Conservation (phyloP, 1,140 invertebrate species). For the Lordiphosa clarofinis region DNA sequence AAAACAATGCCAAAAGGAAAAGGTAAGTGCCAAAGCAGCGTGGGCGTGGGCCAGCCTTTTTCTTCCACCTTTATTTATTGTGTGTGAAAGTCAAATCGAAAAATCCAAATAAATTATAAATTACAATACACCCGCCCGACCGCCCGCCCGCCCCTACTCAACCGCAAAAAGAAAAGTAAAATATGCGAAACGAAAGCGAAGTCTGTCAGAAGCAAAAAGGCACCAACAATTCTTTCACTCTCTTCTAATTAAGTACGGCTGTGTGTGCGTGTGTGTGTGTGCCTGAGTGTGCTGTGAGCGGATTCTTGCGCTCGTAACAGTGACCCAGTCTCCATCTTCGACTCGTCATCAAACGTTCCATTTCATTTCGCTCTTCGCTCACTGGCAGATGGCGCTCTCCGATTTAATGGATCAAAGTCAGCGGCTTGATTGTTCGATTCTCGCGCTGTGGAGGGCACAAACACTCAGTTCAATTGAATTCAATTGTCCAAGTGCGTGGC, state of each 20-base stretch:
- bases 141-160: neutral
- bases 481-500: constrained; percentile 69
- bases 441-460: constrained; percentile 16
- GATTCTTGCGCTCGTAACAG: constrained; percentile 67
- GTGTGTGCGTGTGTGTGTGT: constrained; percentile 26
- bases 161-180: constrained; percentile 43
- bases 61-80: constrained; percentile 6
- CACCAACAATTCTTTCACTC: constrained; percentile 49
- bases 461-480: constrained; percentile 64
- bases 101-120: constrained; percentile 62
- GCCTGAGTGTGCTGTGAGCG: constrained; percentile 18
- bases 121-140: constrained; percentile 29
- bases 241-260: constrained; percentile 47
- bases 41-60: constrained; percentile 40
- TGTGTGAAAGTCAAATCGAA: constrained; percentile 64
- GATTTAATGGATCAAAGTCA: constrained; percentile 45
- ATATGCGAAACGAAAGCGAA: constrained; percentile 72
- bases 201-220: constrained; percentile 50
- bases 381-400: constrained; percentile 10
- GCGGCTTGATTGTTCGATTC: constrained; percentile 16
- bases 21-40: constrained; percentile 13
- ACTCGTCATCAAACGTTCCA: constrained; percentile 48
- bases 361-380: constrained; percentile 31
- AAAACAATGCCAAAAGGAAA: constrained; percentile 39
- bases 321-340: constrained; percentile 47